These are phyloP conservation scores for Propsilocerus akamusi DNA, from an alignment of 1,140 invertebrate genomes.

Conservation along the genomic window DNA sequence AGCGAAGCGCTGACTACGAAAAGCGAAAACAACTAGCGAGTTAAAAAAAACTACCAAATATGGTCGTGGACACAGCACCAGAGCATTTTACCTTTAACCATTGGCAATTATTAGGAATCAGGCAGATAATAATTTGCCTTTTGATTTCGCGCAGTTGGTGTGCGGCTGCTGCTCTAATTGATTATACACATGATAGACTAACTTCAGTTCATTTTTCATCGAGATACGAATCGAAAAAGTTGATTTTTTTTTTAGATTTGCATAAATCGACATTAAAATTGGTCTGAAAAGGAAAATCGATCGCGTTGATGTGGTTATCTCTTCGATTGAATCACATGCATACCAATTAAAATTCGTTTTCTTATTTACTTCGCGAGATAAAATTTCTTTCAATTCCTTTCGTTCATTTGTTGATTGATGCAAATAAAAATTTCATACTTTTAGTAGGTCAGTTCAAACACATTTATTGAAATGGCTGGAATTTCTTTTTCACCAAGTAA, in stretches of 20 bases:
- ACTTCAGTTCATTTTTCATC: no score
- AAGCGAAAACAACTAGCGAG: not conserved
- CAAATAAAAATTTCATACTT: no score
- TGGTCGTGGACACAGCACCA: conserved; percentile 1
- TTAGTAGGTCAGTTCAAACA: no score
- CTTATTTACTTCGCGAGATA: not conserved
- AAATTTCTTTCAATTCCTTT: not conserved
- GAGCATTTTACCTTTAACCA: conserved; percentile 1
- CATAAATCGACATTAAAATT: no score
- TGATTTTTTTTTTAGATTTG: no score
- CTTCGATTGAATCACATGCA: not conserved
- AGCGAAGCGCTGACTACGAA: not conserved
- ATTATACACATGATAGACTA: no score
- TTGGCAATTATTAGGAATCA: conserved; percentile 2
- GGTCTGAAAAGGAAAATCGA: no score
- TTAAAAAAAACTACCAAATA: conserved; percentile 2
- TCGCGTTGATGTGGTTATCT: not conserved
- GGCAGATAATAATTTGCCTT: no score
- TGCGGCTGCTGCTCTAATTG: no score
- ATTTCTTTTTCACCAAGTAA: no score
- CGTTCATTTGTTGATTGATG: conserved; percentile 1
- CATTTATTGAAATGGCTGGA: no score
- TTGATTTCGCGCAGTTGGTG: not conserved
- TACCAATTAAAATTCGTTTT: not conserved
- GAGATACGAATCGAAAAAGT: no score